These are phyloP conservation scores for Hypomecis atomaria DNA, from an alignment of 2,888 invertebrate species.

Conservation along the genomic window DNA sequence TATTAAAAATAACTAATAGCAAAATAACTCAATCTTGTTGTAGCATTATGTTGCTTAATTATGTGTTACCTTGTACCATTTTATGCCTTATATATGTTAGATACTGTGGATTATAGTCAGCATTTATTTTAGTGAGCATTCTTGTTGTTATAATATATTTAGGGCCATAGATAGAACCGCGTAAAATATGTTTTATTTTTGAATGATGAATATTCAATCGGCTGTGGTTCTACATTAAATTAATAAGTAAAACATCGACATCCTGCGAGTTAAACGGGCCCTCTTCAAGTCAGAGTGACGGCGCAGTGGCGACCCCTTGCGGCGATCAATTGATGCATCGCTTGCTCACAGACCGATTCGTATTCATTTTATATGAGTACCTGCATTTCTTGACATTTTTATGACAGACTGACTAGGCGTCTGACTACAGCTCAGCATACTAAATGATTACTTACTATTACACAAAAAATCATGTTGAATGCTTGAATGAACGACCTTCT, in stretches of 20 bases:
- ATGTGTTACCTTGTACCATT: too few species aligned
- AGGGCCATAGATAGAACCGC: too few species aligned
- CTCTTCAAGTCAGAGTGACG: slow-evolving; percentile 58
- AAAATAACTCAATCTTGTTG: too few species aligned
- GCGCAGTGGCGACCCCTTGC: slow-evolving; percentile 72
- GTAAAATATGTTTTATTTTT: too few species aligned
- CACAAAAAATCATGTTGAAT: too few species aligned
- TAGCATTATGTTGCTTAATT: too few species aligned
- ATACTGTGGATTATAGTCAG: too few species aligned
- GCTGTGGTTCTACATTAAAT: slow-evolving; percentile 25
- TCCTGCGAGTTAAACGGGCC: slow-evolving; percentile 51
- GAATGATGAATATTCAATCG: slow-evolving; percentile 46
- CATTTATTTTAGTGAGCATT: too few species aligned
- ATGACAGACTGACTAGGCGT: slow-evolving; percentile 18
- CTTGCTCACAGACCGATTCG: slow-evolving; percentile 63
- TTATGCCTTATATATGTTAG: too few species aligned
- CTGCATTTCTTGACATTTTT: slow-evolving; percentile 38
- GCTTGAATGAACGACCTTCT: too few species aligned
- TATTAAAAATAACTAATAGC: neutral
- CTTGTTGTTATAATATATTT: too few species aligned
- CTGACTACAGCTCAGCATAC: neutral
- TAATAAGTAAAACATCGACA: slow-evolving; percentile 53
- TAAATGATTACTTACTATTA: too few species aligned
- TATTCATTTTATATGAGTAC: slow-evolving; percentile 52
- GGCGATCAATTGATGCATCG: slow-evolving; percentile 80